A percentile compares a stretch with the other conserved stretches of the same genome.
Evolutionary conservation across 2,797 vertebrate genomes (phyloP).

Genomic region (Pangasius macronema): DNA sequence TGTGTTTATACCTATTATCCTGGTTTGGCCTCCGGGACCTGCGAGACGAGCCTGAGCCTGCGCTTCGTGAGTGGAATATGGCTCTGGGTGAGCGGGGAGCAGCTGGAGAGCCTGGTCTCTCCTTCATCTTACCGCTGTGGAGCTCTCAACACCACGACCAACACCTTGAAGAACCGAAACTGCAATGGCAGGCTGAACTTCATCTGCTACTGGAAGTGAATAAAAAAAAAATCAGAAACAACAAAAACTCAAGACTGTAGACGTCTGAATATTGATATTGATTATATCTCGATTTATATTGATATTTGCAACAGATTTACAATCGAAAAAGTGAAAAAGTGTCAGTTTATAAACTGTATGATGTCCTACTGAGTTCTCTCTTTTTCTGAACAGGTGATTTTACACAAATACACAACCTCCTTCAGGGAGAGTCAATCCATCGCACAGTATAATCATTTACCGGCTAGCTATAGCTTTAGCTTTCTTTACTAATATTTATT

Average conservation of each 20-base stretch:
- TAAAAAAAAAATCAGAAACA: neutral
- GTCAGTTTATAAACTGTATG: neutral
- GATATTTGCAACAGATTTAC: neutral
- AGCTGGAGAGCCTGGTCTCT: neutral
- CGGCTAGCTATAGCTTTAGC: neutral
- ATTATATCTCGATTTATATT: too few relatives aligned
- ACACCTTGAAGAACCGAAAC: neutral
- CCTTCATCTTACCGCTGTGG: neutral
- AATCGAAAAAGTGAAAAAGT: neutral
- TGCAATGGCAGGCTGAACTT: conserved; percentile 11
- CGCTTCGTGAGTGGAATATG: conserved; percentile 52
- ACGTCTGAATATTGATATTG: neutral
- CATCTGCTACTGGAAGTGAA: neutral
- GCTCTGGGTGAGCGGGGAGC: conserved; percentile 6
- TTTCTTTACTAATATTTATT: neutral
- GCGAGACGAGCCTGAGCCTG: conserved; percentile 57
- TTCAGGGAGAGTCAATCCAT: neutral
- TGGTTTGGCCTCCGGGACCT: conserved; percentile 55
- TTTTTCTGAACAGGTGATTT: neutral
- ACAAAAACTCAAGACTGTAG: neutral
- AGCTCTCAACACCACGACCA: neutral
- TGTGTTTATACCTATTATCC: neutral
- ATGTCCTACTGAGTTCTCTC: neutral
- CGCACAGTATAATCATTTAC: neutral
- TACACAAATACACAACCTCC: neutral